These are phyloP conservation scores for Elachura formosa DNA, from an alignment of 2,113 vertebrate species.

Conservation along the genomic window DNA sequence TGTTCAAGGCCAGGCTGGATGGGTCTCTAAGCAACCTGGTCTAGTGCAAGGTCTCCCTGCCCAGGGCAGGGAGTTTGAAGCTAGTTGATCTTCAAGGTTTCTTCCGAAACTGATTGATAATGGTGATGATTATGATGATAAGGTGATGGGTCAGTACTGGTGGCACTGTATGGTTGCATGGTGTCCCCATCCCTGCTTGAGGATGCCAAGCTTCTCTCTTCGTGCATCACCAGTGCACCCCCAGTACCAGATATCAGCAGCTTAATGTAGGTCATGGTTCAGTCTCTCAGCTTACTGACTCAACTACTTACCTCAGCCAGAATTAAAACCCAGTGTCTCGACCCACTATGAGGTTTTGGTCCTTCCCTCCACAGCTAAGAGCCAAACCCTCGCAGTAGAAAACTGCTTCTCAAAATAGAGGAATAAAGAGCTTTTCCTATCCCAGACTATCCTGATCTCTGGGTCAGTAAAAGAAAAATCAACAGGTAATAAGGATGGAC, in stretches of 20 bases:
- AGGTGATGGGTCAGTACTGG: background rate
- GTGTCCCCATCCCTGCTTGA: background rate
- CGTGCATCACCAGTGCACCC: background rate
- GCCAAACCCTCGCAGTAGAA: background rate
- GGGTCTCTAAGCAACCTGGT: background rate
- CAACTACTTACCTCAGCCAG: background rate
- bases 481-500: background rate
- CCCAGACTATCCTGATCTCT: background rate
- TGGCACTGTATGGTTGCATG: background rate
- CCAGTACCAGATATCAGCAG: background rate
- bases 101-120: background rate
- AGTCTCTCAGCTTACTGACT: background rate
- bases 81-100: background rate
- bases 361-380: background rate
- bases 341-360: background rate
- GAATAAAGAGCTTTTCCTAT: background rate
- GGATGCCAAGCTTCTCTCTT: background rate
- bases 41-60: background rate
- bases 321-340: background rate
- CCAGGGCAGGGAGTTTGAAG: background rate
- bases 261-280: background rate
- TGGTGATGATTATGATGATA: background rate
- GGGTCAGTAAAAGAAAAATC: background rate
- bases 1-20: background rate
- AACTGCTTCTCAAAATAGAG: fast-evolving